Percentiles rank a stretch among this genome's conserved stretches.
Evolutionary conservation across 2,888 invertebrate genomes (phyloP).

Genomic region (Philereme vetulata): DNA sequence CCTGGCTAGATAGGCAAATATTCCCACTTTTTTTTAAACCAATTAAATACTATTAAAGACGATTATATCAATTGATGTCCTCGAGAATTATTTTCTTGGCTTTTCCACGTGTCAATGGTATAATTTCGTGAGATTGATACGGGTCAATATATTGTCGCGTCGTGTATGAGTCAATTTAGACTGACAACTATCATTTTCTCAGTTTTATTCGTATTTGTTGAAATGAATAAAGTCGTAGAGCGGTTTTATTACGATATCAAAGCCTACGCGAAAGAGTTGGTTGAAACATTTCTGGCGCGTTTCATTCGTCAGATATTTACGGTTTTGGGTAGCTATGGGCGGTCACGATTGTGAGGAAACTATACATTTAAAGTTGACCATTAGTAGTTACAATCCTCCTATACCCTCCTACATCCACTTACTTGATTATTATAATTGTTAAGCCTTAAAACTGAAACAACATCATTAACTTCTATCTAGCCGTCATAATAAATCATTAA

Average conservation of each 20-base stretch:
- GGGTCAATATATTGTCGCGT: constrained; percentile 16
- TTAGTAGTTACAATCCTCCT: constrained; percentile 47
- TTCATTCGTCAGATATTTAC: constrained; percentile 62
- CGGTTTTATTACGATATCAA: constrained; percentile 61
- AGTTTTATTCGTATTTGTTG: constrained; percentile 48
- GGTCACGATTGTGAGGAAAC: constrained; percentile 61
- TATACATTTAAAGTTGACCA: constrained; percentile 47
- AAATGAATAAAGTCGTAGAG: constrained; percentile 56
- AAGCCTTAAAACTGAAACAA: constrained; percentile 39
- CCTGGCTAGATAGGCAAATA: constrained; percentile 46
- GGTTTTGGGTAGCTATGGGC: constrained; percentile 64
- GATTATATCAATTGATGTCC: neutral
- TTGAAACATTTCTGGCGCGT: constrained; percentile 51
- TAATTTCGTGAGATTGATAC: constrained; percentile 12
- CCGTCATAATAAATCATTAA: constrained; percentile 41
- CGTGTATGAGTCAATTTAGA: constrained; percentile 12
- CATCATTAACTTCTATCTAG: constrained; percentile 41
- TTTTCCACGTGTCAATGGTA: constrained; percentile 23
- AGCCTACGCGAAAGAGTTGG: constrained; percentile 57
- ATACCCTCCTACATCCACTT: constrained; percentile 48
- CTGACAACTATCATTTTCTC: constrained; percentile 34
- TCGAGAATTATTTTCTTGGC: constrained; percentile 1
- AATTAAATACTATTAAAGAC: constrained; percentile 5
- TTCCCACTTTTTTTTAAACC: constrained; percentile 16
- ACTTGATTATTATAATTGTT: constrained; percentile 42